A percentile compares a stretch with the other conserved stretches of the same genome.
Evolutionary conservation across 2,113 vertebrate genomes (phyloP).

Genomic region (rat (Rattus norvegicus)): DNA sequence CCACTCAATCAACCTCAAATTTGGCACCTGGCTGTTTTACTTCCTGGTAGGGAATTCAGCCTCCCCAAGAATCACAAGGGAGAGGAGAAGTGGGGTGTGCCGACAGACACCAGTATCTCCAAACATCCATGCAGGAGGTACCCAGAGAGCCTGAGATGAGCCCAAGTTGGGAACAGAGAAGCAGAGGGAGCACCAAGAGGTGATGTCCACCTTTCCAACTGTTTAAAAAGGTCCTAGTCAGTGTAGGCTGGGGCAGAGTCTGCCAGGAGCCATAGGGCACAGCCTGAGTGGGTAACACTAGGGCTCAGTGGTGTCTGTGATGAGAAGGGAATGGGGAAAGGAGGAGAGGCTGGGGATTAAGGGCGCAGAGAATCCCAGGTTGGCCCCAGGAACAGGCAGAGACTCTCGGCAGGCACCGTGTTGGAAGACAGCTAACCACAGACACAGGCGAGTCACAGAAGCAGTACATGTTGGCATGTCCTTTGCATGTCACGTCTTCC

Average conservation of each 20-base stretch:
- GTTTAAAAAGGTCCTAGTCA: neutral
- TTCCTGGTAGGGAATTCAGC: fast-evolving
- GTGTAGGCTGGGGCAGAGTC: neutral
- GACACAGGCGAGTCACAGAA: neutral
- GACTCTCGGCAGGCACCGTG: fast-evolving
- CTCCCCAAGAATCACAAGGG: neutral
- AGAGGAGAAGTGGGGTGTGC: neutral
- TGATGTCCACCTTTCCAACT: neutral
- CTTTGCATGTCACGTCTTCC: fast-evolving
- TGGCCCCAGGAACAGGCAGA: neutral
- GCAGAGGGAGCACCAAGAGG: neutral
- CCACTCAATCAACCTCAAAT: no score
- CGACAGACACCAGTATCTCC: no score
- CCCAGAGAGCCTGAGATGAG: neutral
- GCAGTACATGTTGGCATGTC: fast-evolving
- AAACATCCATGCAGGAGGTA: neutral
- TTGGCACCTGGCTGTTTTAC: neutral
- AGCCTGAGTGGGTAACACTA: fast-evolving
- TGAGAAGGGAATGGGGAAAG: fast-evolving
- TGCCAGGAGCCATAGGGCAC: fast-evolving
- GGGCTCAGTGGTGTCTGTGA: fast-evolving
- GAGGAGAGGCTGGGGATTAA: fast-evolving
- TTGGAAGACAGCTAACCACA: fast-evolving
- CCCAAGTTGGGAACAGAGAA: neutral
- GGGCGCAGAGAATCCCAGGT: neutral